phyloP scores from a whole-genome alignment of 2,888 invertebrate genomes.

The Branchinecta sandiegonensis region DNA sequence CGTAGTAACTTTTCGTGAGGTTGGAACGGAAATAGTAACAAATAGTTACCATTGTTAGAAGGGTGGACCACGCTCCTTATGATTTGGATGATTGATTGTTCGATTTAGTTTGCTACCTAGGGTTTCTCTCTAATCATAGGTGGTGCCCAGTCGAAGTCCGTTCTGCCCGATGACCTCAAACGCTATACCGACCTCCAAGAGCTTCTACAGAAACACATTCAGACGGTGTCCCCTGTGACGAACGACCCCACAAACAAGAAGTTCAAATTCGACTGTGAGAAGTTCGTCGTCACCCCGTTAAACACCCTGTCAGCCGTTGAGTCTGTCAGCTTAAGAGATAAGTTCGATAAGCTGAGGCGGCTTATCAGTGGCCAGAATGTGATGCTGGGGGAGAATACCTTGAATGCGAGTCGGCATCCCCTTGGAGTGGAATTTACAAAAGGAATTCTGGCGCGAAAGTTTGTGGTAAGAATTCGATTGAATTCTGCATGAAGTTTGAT shows the following conservation, averaged over 20 bases:
- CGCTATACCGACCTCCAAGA: constrained; percentile 44
- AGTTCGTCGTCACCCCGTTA: constrained; percentile 70
- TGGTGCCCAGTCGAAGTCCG: constrained; percentile 33
- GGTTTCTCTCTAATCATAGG: no score
- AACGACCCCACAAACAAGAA: constrained; percentile 50
- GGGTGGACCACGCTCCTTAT: no score
- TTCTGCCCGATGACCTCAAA: constrained; percentile 40
- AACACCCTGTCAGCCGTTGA: constrained; percentile 69
- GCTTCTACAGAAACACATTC: constrained; percentile 45
- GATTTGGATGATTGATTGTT: no score
- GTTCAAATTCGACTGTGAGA: constrained; percentile 66
- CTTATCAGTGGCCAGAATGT: constrained; percentile 55
- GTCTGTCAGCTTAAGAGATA: constrained; percentile 54
- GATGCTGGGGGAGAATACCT: constrained; percentile 43
- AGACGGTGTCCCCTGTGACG: constrained; percentile 44
- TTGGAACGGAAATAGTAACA: no score
- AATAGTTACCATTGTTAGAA: no score
- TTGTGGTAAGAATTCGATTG: constrained; percentile 42
- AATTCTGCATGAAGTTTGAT: no score
- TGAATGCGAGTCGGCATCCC: constrained; percentile 52
- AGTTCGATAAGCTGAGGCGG: constrained; percentile 54
- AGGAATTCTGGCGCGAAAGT: constrained; percentile 52
- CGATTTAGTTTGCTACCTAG: no score
- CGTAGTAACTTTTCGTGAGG: no score
- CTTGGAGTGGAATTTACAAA: constrained; percentile 53